Evolutionary conservation across 2,888 invertebrate genomes (phyloP).

Genomic region (Macaria liturata): DNA sequence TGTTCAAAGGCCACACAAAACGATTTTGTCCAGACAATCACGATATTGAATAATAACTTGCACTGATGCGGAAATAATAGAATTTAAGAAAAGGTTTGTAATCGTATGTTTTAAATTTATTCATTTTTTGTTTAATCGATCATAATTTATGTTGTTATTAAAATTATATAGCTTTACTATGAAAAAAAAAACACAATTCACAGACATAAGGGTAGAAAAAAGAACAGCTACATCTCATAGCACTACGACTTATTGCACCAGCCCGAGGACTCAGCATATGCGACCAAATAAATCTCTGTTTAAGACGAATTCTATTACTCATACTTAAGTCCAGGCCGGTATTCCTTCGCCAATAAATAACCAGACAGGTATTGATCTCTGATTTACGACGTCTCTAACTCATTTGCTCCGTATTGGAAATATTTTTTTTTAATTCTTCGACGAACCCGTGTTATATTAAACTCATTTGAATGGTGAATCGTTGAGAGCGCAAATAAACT

Average conservation of each 20-base stretch:
- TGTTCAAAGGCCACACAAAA: slow-evolving; percentile 60
- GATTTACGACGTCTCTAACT: slow-evolving; percentile 26
- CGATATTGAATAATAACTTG: slow-evolving; percentile 26
- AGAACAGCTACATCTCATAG: no score
- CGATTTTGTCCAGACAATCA: slow-evolving; percentile 43
- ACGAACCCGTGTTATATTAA: background rate
- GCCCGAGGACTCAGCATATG: background rate
- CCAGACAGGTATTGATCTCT: slow-evolving; percentile 14
- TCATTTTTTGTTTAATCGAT: no score
- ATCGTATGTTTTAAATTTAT: no score
- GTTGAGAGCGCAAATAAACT: no score
- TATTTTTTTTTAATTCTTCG: slow-evolving; percentile 7
- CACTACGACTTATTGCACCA: background rate
- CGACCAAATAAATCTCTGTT: slow-evolving; percentile 3
- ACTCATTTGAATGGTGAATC: no score
- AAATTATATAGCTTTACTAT: no score
- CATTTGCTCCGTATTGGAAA: slow-evolving; percentile 27
- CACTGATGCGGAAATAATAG: background rate
- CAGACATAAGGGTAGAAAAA: no score
- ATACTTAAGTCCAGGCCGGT: slow-evolving; percentile 8
- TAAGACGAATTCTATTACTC: slow-evolving; percentile 12
- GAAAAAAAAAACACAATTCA: no score
- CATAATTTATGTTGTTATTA: no score
- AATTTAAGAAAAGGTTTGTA: no score
- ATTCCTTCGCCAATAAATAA: slow-evolving; percentile 15